Evolutionary conservation across 2,888 invertebrate genomes (phyloP).

Genomic region (Sarcophaga variegata): DNA sequence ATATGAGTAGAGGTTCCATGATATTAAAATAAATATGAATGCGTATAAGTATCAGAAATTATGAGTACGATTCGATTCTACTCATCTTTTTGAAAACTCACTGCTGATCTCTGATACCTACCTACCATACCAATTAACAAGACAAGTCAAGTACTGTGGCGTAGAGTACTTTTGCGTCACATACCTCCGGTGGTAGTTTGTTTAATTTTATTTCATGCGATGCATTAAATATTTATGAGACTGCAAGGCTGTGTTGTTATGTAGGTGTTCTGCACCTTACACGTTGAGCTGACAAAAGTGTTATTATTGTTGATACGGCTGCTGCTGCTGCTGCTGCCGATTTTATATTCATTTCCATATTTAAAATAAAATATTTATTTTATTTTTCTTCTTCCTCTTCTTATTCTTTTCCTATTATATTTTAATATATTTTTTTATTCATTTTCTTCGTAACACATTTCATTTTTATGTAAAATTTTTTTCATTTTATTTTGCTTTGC

Average conservation of each 20-base stretch:
- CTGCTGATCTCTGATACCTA: no score
- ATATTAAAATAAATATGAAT: no score
- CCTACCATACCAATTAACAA: not conserved
- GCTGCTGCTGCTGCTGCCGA: conserved; percentile 36
- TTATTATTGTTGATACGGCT: conserved; percentile 6
- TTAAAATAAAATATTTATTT: conserved; percentile 17
- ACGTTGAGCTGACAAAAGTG: not conserved
- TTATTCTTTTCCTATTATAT: not conserved
- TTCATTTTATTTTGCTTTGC: not conserved
- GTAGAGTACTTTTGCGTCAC: not conserved
- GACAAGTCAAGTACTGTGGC: not conserved
- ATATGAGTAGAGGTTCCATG: no score
- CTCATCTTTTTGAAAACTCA: no score
- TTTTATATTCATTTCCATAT: conserved; percentile 60
- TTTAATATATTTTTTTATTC: not conserved
- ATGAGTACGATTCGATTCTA: no score
- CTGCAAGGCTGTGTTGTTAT: not conserved
- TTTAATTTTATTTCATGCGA: not conserved
- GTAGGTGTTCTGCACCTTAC: not conserved
- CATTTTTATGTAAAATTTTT: not conserved
- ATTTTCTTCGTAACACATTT: not conserved
- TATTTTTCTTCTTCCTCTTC: not conserved
- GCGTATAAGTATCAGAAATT: no score
- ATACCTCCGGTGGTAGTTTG: not conserved
- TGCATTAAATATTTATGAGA: not conserved